phyloP scores from a whole-genome alignment of 2,888 invertebrate genomes.

The Pseudoips prasinana region DNA sequence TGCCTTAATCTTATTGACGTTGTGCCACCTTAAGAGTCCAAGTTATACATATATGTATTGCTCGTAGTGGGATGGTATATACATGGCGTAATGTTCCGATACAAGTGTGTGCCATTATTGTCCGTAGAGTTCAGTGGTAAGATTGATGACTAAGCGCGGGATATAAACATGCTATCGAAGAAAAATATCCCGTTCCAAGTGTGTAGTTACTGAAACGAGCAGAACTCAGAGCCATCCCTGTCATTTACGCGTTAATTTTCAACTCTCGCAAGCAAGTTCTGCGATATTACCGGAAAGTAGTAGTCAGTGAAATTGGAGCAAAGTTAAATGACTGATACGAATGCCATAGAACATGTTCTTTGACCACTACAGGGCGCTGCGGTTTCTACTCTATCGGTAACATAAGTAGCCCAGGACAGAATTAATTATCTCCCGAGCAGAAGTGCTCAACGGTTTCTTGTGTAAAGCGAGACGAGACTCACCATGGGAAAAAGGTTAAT shows the following conservation, averaged over 20 bases:
- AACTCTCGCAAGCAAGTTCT: slow-evolving; percentile 41
- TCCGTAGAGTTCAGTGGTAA: slow-evolving; percentile 19
- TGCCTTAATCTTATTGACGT: slow-evolving; percentile 13
- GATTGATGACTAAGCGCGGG: slow-evolving; percentile 25
- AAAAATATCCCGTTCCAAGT: slow-evolving; percentile 23
- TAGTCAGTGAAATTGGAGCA: slow-evolving; percentile 57
- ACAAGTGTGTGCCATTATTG: slow-evolving; percentile 30
- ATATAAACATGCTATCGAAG: slow-evolving; percentile 23
- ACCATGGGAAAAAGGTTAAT: slow-evolving; percentile 68
- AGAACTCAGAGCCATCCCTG: slow-evolving; percentile 22
- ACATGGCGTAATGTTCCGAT: slow-evolving; percentile 24
- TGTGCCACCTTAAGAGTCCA: slow-evolving; percentile 12
- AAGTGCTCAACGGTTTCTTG: slow-evolving; percentile 71
- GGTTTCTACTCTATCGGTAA: slow-evolving; percentile 63
- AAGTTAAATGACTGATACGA: slow-evolving; percentile 59
- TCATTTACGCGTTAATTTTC: slow-evolving; percentile 43
- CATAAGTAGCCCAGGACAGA: slow-evolving; percentile 71
- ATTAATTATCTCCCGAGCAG: slow-evolving; percentile 68
- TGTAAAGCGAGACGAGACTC: slow-evolving; percentile 69
- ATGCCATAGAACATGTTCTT: slow-evolving; percentile 54
- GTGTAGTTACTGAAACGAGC: too few species aligned
- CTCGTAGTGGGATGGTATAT: too few species aligned
- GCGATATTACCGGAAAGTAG: slow-evolving; percentile 39
- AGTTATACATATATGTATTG: too few species aligned
- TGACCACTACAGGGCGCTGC: slow-evolving; percentile 59